Conservation (phyloP, 2,113 vertebrate genomes). For the Verasper variegatus region DNA sequence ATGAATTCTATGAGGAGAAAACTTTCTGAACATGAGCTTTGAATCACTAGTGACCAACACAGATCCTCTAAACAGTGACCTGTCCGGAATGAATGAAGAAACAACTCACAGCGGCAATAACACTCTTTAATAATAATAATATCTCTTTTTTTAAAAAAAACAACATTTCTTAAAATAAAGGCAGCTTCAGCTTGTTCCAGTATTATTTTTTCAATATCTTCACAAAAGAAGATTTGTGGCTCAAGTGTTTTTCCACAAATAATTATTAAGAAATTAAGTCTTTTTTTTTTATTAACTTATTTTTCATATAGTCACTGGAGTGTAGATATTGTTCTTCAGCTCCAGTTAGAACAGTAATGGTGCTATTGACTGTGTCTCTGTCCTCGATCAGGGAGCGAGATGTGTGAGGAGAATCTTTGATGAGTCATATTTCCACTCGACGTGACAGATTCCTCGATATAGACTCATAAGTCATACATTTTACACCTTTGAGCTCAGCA, state of each 20-base stretch:
- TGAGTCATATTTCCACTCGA: conserved; percentile 44
- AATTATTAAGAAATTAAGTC: conserved; percentile 43
- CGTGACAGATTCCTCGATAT: conserved; percentile 18
- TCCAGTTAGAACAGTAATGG: not conserved
- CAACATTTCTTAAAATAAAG: conserved; percentile 58
- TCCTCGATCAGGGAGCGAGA: not conserved
- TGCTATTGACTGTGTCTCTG: not conserved
- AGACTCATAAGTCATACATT: conserved; percentile 10
- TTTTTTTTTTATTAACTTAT: conserved; percentile 37
- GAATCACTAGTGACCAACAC: not conserved
- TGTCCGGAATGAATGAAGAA: conserved; percentile 21
- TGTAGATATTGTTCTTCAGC: conserved; percentile 35
- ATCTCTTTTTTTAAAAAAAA: conserved; percentile 15
- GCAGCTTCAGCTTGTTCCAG: conserved; percentile 61
- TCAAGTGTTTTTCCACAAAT: conserved; percentile 27
- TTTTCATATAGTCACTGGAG: not conserved
- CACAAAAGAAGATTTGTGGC: conserved; percentile 50
- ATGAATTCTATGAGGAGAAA: not conserved
- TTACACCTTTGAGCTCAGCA: too few relatives aligned
- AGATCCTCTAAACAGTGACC: not conserved
- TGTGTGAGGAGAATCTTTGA: conserved; percentile 9
- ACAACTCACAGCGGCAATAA: conserved; percentile 28
- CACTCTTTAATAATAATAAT: conserved; percentile 57
- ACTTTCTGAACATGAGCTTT: not conserved
- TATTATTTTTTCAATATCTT: conserved; percentile 43